Evolutionary conservation across 2,888 invertebrate genomes (phyloP).

Genomic region (Pediacus dermestoides): DNA sequence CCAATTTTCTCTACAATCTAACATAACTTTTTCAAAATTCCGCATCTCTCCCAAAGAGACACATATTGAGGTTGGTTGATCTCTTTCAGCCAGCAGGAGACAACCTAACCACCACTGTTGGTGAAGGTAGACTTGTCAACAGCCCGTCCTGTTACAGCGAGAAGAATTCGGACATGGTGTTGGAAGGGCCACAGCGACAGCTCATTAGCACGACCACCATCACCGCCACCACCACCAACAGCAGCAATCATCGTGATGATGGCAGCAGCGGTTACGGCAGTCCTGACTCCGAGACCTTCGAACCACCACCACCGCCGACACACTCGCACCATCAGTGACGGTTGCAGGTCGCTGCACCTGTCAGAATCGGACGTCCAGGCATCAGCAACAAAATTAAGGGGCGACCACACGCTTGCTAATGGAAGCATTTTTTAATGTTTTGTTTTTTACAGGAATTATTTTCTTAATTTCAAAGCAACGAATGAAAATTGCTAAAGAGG

Average conservation of each 20-base stretch:
- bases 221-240: conserved; percentile 39
- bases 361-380: conserved; percentile 17
- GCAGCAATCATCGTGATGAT: conserved; percentile 55
- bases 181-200: conserved; percentile 46
- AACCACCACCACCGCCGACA: conserved; percentile 44
- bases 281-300: conserved; percentile 67
- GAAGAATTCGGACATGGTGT: conserved; percentile 43
- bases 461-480: too few species aligned
- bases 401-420: too few species aligned
- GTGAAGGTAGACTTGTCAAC: conserved; percentile 40
- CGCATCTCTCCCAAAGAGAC: too few species aligned
- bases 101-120: conserved; percentile 42
- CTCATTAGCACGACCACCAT: conserved; percentile 44
- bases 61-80: conserved; percentile 39
- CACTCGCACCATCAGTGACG: conserved; percentile 39
- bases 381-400: too few species aligned
- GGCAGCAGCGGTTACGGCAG: conserved; percentile 78
- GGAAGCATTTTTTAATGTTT: too few species aligned
- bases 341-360: conserved; percentile 9
- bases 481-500: too few species aligned
- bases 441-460: too few species aligned
- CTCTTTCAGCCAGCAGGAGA: conserved; percentile 50
- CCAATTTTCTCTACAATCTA: too few species aligned
- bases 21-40: background rate
- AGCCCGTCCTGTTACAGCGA: conserved; percentile 49